Evolutionary conservation across 2,888 invertebrate species (phyloP).

Genomic region (Aphodius sticticus): DNA sequence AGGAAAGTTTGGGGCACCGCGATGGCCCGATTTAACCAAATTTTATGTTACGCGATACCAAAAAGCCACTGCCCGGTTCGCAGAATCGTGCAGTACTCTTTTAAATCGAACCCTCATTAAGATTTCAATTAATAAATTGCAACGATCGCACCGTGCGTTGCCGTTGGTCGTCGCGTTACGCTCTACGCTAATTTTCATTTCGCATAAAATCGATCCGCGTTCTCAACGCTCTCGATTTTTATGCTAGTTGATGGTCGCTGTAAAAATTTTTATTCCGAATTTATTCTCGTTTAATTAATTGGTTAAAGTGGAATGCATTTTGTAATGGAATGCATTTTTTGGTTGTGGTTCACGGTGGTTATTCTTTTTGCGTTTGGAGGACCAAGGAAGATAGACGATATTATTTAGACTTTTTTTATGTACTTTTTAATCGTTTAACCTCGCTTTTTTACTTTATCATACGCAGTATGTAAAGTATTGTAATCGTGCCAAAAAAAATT

Average conservation of each 20-base stretch:
- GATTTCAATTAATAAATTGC: slow-evolving; percentile 23
- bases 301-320: not conserved
- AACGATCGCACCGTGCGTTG: not conserved
- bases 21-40: slow-evolving; percentile 22
- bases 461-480: no score
- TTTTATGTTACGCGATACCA: slow-evolving; percentile 24
- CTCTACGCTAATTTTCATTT: not conserved
- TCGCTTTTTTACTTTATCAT: no score
- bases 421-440: no score
- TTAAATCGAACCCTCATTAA: slow-evolving; percentile 18
- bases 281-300: not conserved
- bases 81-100: slow-evolving; percentile 22
- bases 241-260: not conserved
- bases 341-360: no score
- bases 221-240: not conserved
- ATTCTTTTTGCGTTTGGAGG: no score
- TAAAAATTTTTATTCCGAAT: not conserved
- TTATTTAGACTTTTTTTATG: no score
- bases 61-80: slow-evolving; percentile 16
- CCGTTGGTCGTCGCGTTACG: not conserved
- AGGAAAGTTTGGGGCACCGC: slow-evolving; percentile 12
- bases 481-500: no score
- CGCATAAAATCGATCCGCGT: no score
- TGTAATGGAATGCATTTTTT: no score
- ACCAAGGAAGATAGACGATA: no score